Evolutionary conservation across 2,797 vertebrate species (phyloP), one percentile per base, ranked within the genome.

Genomic region (Melanotaenia pygmaea): DNA sequence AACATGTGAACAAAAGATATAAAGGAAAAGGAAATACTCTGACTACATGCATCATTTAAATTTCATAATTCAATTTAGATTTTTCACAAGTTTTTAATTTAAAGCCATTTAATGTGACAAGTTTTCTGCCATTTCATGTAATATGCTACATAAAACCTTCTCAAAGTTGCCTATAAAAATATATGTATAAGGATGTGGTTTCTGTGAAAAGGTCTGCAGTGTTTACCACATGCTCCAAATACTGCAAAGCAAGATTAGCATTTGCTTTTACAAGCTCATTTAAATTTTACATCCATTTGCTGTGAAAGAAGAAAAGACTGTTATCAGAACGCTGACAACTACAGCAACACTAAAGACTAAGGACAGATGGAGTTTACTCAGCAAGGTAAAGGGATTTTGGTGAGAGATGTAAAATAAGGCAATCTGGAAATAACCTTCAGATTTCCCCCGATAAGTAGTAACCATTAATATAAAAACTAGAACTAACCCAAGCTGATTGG

Each of bases 401-500:
- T 59, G 50, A 11, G 57, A 70, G 28, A 59, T 45, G 34, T 34
- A 37, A 59, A 37, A 37, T 20, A 20, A 22, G 20, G 35, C n/a
- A 59, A 59, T 35, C 16, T 1, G 22, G 35, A 26, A 54, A 35
- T 1, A 59, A 59, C 4, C 32, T 35, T 59, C 20, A 35, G 18
- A 22, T 20, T 62, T 13, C 32, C 30, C 6, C 4, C 5, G 9
- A 1, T 22, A 65, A 16, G 14, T 24, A 65, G 22, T 5, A 54
- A 45, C 34, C 20, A 20, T 38, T n/a, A 10, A 26, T 38, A 18
- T 16, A 12, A 18, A 24, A 70, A 60, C 63, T 62, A 57, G 16
- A 61, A 28, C 43, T 47, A 69, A 64, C 26, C 20, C 22, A 4
- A 18, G 51, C n/a, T 71, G 67, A 77, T 80, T 63, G 13, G 61